Base-by-base conservation (phyloP, 2,113 vertebrate species). In the Mormyrus lacerda region DNA sequence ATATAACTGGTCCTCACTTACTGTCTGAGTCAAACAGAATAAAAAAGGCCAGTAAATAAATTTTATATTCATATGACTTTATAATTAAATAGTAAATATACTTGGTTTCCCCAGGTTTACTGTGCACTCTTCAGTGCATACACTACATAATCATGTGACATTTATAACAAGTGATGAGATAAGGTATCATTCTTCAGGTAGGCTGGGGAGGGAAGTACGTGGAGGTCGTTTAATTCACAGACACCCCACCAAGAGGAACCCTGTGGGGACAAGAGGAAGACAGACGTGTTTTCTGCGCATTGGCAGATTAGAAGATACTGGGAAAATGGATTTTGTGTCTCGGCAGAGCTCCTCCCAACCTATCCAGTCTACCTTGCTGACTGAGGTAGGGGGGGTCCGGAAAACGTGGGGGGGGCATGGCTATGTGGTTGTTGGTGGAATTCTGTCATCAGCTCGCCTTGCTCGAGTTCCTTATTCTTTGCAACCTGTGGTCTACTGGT, bases 291-390 rank as follows among this genome's bases (percentile, higher is more conserved):
- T 48, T 48, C 65, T 47, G 27, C 50, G 3, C 51, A 31, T 31
- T 42, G 85, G 88, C 51, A 89, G 51, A 89, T 85, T 83, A 39
- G 50, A 27, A 58, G 39, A 85, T 85, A 44, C 48, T 39, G 45
- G 76, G 45, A 69, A 50, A 69, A 84, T 53, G 50, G 15, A 89
- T 83, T 89, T 69, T 85, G n/a, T 27, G 39, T 61, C 87, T 69
- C 42, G 7, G 50, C 48, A 4, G 15, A 87, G 50, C 19, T 47
- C 44, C 47, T 39, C 69, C 69, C 69, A 76, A 13, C n/a, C 27
- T 4, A 69, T 31, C 69, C 35, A 39, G 69, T 35, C 69, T 76
- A 76, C 69, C 31, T 39, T 35, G 35, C 31, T 76, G 15, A 11
- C 69, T 76, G 73, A 0, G 17, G 21, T 1, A 19, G 2, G 69